Conservation (phyloP, 1,140 invertebrate genomes). For the Psilanteris sp. region DNA sequence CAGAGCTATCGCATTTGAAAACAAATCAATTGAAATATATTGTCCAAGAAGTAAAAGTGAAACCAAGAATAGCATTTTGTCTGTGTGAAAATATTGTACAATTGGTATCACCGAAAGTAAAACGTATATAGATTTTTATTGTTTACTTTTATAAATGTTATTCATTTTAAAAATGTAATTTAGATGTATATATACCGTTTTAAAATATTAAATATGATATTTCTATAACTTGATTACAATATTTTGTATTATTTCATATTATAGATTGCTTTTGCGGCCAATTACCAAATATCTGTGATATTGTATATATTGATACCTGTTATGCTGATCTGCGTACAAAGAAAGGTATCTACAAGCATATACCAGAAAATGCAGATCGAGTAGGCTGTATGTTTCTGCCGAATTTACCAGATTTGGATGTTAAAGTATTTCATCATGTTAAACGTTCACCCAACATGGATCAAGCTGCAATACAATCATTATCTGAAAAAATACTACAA, state of each 20-base stretch:
- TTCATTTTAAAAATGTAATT: neutral
- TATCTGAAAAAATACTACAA: conserved; percentile 19
- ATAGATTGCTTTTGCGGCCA: conserved; percentile 54
- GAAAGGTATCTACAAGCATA: conserved; percentile 26
- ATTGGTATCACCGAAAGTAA: conserved; percentile 44
- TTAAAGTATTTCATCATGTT: conserved; percentile 32
- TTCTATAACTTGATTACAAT: neutral
- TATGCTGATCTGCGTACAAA: conserved; percentile 51
- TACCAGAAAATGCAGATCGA: conserved; percentile 13
- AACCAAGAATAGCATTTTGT: conserved; percentile 66
- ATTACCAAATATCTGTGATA: conserved; percentile 56
- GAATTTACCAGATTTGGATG: conserved; percentile 56
- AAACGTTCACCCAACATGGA: neutral
- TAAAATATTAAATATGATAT: neutral
- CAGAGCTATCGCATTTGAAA: conserved; percentile 10
- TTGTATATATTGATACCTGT: conserved; percentile 48
- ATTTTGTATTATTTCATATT: conserved; percentile 3
- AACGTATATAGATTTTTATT: conserved; percentile 21
- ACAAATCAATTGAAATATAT: conserved; percentile 11
- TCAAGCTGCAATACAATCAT: neutral
- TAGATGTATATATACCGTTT: no score
- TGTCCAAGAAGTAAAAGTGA: conserved; percentile 59
- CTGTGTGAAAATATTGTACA: conserved; percentile 44
- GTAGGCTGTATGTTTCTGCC: conserved; percentile 67
- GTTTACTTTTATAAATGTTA: neutral